Percentiles rank a stretch among this genome's conserved stretches.
Conservation (phyloP, 1,140 invertebrate genomes). For the Anagrus nilaparvatae region DNA sequence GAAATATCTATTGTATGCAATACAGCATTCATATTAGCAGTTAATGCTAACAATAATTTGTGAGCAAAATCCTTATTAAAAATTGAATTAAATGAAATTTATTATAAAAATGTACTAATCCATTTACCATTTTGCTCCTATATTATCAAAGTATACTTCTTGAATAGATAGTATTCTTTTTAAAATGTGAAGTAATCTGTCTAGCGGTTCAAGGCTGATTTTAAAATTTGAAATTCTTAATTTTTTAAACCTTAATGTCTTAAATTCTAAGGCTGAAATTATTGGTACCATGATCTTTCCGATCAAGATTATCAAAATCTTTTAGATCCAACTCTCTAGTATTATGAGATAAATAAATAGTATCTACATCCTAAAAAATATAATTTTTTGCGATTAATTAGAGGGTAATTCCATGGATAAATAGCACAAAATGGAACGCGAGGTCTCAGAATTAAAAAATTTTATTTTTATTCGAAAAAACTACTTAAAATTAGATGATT, state of each 20-base stretch:
- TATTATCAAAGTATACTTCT: slow-evolving; percentile 73
- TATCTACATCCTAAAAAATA: slow-evolving; percentile 75
- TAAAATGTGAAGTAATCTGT: slow-evolving; percentile 77
- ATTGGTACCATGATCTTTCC: slow-evolving; percentile 87
- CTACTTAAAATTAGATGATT: background rate
- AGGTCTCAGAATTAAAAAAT: too few species aligned
- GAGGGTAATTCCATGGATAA: too few species aligned
- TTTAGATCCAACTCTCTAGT: slow-evolving; percentile 80
- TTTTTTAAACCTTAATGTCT: slow-evolving; percentile 86
- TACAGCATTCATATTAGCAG: slow-evolving; percentile 68
- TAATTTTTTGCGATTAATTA: slow-evolving; percentile 14
- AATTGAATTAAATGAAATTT: background rate
- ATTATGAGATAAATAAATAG: slow-evolving; percentile 90
- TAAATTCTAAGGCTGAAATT: slow-evolving; percentile 85
- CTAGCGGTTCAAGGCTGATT: slow-evolving; percentile 71
- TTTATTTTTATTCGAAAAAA: too few species aligned
- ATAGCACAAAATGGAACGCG: too few species aligned
- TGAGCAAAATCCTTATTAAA: slow-evolving; percentile 69
- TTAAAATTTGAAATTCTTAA: slow-evolving; percentile 62
- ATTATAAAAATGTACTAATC: background rate
- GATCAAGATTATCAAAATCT: slow-evolving; percentile 93
- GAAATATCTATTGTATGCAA: slow-evolving; percentile 84
- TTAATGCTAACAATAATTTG: slow-evolving; percentile 67
- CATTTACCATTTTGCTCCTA: slow-evolving; percentile 64
- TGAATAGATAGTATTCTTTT: slow-evolving; percentile 69